These are phyloP conservation scores for Drosophila multiciliata DNA, from an alignment of 2,888 invertebrate species.

Conservation along the genomic window DNA sequence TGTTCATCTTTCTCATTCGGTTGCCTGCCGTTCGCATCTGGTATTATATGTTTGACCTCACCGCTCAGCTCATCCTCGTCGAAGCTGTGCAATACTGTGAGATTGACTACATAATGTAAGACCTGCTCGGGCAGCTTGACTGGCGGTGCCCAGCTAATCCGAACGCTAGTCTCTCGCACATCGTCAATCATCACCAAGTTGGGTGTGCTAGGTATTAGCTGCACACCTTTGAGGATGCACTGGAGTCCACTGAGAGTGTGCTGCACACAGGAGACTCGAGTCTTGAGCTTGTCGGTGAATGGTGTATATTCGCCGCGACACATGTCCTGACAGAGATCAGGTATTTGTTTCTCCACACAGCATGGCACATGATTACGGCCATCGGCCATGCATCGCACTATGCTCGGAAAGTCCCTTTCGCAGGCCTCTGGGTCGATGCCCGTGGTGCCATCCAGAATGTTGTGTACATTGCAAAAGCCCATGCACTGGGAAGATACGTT, in stretches of 20 bases:
- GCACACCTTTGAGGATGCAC: conserved; percentile 92
- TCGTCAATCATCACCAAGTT: conserved; percentile 90
- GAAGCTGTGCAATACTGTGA: conserved; percentile 89
- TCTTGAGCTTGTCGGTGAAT: conserved; percentile 92
- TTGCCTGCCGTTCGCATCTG: conserved; percentile 71
- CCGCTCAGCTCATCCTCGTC: conserved; percentile 85
- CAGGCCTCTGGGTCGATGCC: conserved; percentile 93
- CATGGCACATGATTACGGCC: conserved; percentile 94
- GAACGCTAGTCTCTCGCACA: conserved; percentile 89
- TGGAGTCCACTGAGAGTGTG: conserved; percentile 93
- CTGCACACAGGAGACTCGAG: conserved; percentile 93
- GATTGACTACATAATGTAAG: conserved; percentile 89
- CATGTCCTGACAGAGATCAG: conserved; percentile 94
- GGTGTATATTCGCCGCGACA: conserved; percentile 94
- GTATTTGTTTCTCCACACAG: conserved; percentile 92
- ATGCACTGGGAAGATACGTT: conserved; percentile 91
- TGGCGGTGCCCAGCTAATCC: conserved; percentile 90
- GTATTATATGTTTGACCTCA: conserved; percentile 42
- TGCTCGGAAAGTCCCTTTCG: conserved; percentile 91
- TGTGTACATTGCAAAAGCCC: conserved; percentile 93
- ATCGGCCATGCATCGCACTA: conserved; percentile 92
- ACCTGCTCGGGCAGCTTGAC: conserved; percentile 88
- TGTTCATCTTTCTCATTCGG: conserved; percentile 73
- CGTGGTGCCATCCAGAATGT: conserved; percentile 90
- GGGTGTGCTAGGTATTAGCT: conserved; percentile 89